Conservation (phyloP, 2,797 vertebrate genomes). For the Gymnothorax javanicus region DNA sequence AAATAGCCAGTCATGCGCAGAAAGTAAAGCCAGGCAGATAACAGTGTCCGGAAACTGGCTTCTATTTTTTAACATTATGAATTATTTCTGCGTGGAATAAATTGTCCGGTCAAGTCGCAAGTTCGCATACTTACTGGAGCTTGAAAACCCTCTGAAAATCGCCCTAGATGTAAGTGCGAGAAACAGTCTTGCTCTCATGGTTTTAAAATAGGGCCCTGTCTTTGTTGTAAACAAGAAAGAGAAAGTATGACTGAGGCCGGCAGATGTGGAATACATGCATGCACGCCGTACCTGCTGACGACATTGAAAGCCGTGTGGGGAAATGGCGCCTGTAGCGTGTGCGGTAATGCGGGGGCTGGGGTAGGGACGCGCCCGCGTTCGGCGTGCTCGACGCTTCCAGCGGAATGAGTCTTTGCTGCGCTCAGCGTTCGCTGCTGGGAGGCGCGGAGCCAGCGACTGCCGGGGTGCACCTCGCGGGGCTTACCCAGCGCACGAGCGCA, state of each 20-base stretch:
- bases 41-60: slow-evolving; percentile 43
- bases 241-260: slow-evolving; percentile 8
- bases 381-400: too few species aligned
- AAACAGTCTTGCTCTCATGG: slow-evolving; percentile 53
- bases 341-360: neutral
- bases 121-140: slow-evolving; percentile 62
- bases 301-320: neutral
- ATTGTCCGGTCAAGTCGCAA: slow-evolving; percentile 65
- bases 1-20: slow-evolving; percentile 18
- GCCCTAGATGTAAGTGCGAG: slow-evolving; percentile 49
- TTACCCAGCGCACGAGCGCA: too few species aligned
- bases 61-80: slow-evolving; percentile 57
- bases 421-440: too few species aligned
- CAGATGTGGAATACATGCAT: neutral
- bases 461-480: too few species aligned
- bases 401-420: too few species aligned
- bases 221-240: slow-evolving; percentile 32
- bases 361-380: neutral
- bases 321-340: slow-evolving; percentile 6
- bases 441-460: too few species aligned
- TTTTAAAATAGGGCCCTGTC: slow-evolving; percentile 56
- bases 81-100: slow-evolving; percentile 65
- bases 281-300: neutral
- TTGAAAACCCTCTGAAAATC: slow-evolving; percentile 46
- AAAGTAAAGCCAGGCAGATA: slow-evolving; percentile 40